These are phyloP conservation scores for Stictonetta naevosa DNA, from an alignment of 2,113 vertebrate genomes.

Conservation along the genomic window DNA sequence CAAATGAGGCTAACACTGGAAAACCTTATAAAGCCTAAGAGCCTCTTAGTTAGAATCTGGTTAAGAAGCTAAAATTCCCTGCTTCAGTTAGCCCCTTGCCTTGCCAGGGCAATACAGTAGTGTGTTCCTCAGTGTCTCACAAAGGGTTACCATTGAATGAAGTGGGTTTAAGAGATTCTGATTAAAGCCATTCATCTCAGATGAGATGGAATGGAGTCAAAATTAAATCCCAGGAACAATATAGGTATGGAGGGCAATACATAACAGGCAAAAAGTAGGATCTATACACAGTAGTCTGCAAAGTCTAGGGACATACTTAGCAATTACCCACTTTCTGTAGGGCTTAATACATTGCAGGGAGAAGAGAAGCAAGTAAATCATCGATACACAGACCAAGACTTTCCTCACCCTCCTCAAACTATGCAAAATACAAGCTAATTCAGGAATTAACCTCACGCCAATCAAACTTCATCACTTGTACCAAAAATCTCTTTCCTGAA, in stretches of 20 bases:
- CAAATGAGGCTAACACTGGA: neutral
- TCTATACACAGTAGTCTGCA: neutral
- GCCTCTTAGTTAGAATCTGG: neutral
- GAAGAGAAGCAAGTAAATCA: neutral
- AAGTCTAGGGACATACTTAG: neutral
- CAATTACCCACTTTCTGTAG: neutral
- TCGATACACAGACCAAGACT: neutral
- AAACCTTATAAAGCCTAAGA: constrained; percentile 28
- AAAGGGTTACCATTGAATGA: neutral
- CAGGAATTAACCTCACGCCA: neutral
- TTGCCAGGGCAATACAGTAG: neutral
- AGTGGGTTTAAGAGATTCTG: neutral
- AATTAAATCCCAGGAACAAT: neutral
- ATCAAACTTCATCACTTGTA: neutral
- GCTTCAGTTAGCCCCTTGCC: neutral
- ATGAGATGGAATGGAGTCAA: neutral
- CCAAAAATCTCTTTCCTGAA: neutral
- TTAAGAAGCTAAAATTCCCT: neutral
- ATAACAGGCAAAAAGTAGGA: neutral
- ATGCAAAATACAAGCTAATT: neutral
- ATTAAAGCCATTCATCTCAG: constrained; percentile 35
- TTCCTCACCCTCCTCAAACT: neutral
- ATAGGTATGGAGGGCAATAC: neutral
- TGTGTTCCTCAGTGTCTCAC: neutral
- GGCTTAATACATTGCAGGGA: neutral